A percentile compares a stretch with the other conserved stretches of the same genome.
Conservation (phyloP, 92 coral and sea anemone genomes). For the Palythoa heliodiscus region DNA sequence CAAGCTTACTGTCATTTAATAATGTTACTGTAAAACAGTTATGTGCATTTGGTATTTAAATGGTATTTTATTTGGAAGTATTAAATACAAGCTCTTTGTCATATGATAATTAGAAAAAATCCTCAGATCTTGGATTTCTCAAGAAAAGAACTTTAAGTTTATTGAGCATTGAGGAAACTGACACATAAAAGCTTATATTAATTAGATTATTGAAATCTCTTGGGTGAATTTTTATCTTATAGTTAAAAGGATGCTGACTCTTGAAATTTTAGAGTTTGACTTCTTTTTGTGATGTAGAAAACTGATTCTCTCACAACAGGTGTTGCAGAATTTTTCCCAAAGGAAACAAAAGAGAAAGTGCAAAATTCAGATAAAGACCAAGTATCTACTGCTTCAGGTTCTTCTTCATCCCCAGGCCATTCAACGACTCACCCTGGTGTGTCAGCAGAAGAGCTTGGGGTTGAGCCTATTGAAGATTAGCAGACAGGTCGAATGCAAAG, state of each 20-base stretch:
- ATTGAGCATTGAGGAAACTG: too few relatives aligned
- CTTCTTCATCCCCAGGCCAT: conserved; percentile 15
- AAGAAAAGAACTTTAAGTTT: too few relatives aligned
- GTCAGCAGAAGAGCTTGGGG: conserved; percentile 57
- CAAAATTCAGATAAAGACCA: conserved; percentile 9
- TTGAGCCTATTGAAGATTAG: conserved; percentile 42
- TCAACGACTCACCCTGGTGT: conserved; percentile 55
- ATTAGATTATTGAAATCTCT: not conserved
- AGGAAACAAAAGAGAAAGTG: conserved; percentile 40
- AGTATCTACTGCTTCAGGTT: conserved; percentile 14
- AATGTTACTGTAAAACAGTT: too few relatives aligned
- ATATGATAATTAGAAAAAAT: too few relatives aligned
- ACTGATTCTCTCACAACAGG: conserved; percentile 44
- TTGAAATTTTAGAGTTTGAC: not conserved
- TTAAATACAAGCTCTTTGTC: too few relatives aligned
- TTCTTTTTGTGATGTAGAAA: too few relatives aligned
- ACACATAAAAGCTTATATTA: not conserved
- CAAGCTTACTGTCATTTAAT: too few relatives aligned
- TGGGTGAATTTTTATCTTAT: not conserved
- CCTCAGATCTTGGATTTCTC: too few relatives aligned
- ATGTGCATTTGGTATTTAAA: too few relatives aligned
- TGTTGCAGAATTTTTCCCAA: conserved; percentile 67
- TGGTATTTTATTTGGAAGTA: too few relatives aligned
- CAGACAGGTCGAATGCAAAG: not conserved
- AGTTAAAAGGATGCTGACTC: not conserved